Evolutionary conservation across 2,797 vertebrate genomes (phyloP).

Genomic region (Nannoperca obscura): DNA sequence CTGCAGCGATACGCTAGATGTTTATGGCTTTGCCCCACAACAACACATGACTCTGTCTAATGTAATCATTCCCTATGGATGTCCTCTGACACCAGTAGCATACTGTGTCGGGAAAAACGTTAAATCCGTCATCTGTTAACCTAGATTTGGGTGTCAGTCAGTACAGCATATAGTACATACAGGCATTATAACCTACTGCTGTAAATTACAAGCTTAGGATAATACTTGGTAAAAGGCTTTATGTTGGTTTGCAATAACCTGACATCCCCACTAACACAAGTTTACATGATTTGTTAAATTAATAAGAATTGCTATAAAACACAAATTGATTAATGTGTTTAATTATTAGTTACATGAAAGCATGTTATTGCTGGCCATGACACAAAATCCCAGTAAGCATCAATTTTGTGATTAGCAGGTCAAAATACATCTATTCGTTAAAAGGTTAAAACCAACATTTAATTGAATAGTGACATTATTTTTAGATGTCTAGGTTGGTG

Average conservation of each 20-base stretch:
- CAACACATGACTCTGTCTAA: conserved; percentile 38
- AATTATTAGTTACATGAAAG: not conserved
- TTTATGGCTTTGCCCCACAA: conserved; percentile 35
- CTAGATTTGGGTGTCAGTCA: conserved; percentile 11
- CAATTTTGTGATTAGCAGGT: not conserved
- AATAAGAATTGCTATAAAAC: not conserved
- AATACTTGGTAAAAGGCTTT: conserved; percentile 23
- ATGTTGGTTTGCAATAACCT: not conserved
- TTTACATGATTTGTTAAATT: not conserved
- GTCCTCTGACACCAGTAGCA: conserved; percentile 27
- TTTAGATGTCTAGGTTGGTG: not conserved
- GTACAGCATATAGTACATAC: not conserved
- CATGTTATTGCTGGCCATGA: not conserved
- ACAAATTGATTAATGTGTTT: not conserved
- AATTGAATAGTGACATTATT: not conserved
- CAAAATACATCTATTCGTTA: not conserved
- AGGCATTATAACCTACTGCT: conserved; percentile 2
- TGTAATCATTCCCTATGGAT: conserved; percentile 39
- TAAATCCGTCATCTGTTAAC: conserved; percentile 22
- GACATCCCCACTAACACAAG: not conserved
- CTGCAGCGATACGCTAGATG: conserved; percentile 32
- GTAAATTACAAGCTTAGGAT: conserved; percentile 19
- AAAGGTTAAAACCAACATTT: not conserved
- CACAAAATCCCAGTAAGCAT: not conserved
- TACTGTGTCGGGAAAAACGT: conserved; percentile 19